Evolutionary conservation across 1,140 invertebrate genomes (phyloP).

Genomic region (Heliconius nattereri): DNA sequence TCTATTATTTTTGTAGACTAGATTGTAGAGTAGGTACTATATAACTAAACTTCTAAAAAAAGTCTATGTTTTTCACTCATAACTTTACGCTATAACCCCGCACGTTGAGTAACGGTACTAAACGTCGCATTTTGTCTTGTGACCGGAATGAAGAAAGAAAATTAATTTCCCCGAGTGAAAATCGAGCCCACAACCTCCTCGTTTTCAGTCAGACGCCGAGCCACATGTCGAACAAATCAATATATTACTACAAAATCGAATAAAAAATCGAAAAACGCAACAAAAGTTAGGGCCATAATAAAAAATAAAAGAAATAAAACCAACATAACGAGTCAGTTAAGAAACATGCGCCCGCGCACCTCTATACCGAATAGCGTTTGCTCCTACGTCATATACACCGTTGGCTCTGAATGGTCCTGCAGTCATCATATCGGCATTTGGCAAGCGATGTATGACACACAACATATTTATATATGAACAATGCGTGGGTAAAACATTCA

Average conservation of each 20-base stretch:
- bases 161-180: not conserved
- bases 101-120: no score
- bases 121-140: no score
- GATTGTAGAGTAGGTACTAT: no score
- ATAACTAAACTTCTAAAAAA: no score
- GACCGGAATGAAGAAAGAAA: no score
- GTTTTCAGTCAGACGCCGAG: no score
- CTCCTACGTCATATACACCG: slow-evolving; percentile 43
- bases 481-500: not conserved
- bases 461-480: slow-evolving; percentile 12
- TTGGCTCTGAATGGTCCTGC: slow-evolving; percentile 38
- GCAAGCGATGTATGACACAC: slow-evolving; percentile 32
- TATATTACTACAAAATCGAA: no score
- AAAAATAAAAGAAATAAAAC: not conserved
- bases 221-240: no score
- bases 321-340: not conserved
- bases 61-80: no score
- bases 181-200: not conserved
- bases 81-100: no score
- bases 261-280: not conserved
- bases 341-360: slow-evolving; percentile 45
- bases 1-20: no score
- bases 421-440: slow-evolving; percentile 17
- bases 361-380: not conserved
- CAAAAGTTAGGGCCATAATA: not conserved